These are phyloP conservation scores for Tetrax tetrax DNA, from an alignment of 2,113 vertebrate species.

Conservation along the genomic window DNA sequence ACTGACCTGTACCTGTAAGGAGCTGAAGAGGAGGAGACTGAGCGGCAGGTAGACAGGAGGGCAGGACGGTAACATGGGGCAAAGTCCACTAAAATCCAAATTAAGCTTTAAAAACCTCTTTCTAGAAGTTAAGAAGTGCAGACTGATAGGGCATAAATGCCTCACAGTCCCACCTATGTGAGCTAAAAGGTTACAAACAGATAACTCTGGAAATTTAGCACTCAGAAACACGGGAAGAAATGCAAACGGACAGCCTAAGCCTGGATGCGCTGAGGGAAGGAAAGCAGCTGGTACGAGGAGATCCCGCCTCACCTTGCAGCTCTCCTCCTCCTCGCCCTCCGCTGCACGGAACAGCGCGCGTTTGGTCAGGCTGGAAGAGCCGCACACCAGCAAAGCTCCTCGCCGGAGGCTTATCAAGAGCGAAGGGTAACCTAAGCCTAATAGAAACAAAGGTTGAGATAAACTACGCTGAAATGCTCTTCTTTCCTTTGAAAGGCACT, in stretches of 20 bases:
- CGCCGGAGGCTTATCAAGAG: not conserved
- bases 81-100: not conserved
- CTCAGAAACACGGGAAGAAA: not conserved
- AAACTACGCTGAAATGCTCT: not conserved
- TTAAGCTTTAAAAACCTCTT: not conserved
- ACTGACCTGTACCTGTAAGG: not conserved
- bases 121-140: not conserved
- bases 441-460: not conserved
- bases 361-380: not conserved
- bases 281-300: too few relatives aligned
- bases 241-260: not conserved
- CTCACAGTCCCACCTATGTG: not conserved
- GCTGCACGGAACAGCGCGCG: rapidly evolving
- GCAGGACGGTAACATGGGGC: not conserved
- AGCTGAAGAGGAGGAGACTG: not conserved
- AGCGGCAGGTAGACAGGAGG: not conserved
- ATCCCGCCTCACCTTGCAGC: too few relatives aligned
- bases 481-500: not conserved
- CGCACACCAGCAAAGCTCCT: not conserved
- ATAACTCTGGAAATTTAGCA: not conserved
- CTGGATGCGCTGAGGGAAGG: too few relatives aligned
- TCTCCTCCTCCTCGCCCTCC: not conserved
- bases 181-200: not conserved
- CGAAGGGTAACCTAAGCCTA: not conserved
- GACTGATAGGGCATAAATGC: not conserved